Evolutionary conservation across 2,113 vertebrate species (phyloP).

Genomic region (Pycnonotus jocosus): DNA sequence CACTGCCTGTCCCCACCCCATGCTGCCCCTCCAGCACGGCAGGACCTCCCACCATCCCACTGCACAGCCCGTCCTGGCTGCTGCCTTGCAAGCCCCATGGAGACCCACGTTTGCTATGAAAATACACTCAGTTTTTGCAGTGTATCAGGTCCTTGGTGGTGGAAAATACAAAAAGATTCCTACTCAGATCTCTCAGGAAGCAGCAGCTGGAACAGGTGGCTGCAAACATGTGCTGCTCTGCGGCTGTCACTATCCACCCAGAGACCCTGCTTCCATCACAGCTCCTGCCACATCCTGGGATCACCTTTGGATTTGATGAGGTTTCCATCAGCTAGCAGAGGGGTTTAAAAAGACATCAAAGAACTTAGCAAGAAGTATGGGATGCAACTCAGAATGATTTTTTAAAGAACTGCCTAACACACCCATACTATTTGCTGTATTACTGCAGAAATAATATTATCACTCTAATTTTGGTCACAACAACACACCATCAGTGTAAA

Average conservation of each 20-base stretch:
- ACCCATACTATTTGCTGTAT: not conserved
- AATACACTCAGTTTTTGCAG: not conserved
- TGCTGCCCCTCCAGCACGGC: accelerated
- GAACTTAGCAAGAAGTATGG: not conserved
- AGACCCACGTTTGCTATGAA: not conserved
- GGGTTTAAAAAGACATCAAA: not conserved
- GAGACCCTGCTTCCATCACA: not conserved
- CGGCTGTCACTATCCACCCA: not conserved
- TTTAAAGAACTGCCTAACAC: not conserved
- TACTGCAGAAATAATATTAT: not conserved
- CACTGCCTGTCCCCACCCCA: not conserved
- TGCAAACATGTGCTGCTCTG: not conserved
- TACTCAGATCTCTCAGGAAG: not conserved
- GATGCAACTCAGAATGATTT: not conserved
- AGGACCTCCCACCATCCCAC: not conserved
- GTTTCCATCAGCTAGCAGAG: not conserved
- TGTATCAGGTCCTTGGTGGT: not conserved
- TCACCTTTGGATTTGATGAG: not conserved
- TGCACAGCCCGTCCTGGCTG: not conserved
- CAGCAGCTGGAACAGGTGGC: not conserved
- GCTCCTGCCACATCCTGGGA: not conserved
- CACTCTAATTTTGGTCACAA: not conserved
- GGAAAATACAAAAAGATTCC: not conserved
- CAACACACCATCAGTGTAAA: not conserved
- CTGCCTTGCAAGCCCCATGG: not conserved